These are phyloP conservation scores for Dromas ardeola DNA, from an alignment of 2,113 vertebrate species.

Conservation along the genomic window DNA sequence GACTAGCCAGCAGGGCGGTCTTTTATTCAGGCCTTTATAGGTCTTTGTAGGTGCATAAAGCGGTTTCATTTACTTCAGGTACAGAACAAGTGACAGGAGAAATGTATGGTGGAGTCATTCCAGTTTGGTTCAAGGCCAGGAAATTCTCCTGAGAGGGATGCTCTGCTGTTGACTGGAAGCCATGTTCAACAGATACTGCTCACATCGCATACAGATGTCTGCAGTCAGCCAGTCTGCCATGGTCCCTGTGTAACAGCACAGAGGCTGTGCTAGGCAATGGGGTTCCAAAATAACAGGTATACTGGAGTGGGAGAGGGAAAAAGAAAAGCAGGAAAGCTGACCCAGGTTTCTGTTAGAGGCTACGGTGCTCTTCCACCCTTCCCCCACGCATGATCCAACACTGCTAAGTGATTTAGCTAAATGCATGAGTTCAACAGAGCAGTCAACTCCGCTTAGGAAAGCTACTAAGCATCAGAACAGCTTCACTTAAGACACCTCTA, in stretches of 20 bases:
- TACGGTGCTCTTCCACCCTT: background rate
- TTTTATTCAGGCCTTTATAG: constrained; percentile 13
- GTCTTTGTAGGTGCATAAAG: background rate
- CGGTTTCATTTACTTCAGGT: constrained; percentile 2
- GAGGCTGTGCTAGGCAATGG: background rate
- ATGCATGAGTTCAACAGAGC: background rate
- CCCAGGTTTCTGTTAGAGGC: background rate
- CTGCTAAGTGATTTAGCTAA: background rate
- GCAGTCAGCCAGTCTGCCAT: constrained; percentile 49
- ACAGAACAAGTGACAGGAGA: background rate
- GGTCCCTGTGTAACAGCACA: background rate
- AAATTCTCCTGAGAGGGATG: constrained; percentile 5
- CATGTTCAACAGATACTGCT: constrained; percentile 43
- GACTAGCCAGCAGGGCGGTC: constrained; percentile 14
- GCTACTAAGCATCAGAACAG: background rate
- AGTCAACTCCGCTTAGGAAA: background rate
- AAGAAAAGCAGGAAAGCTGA: background rate
- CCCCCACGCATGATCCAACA: background rate
- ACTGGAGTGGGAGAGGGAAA: background rate
- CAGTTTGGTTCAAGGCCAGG: constrained; percentile 32
- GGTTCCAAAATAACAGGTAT: constrained; percentile 64
- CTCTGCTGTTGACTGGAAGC: constrained; percentile 23
- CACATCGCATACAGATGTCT: constrained; percentile 52
- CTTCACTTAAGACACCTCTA: background rate
- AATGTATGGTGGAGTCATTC: background rate